Conservation (phyloP, 2,888 invertebrate genomes). For the Clepsis dumicolana region DNA sequence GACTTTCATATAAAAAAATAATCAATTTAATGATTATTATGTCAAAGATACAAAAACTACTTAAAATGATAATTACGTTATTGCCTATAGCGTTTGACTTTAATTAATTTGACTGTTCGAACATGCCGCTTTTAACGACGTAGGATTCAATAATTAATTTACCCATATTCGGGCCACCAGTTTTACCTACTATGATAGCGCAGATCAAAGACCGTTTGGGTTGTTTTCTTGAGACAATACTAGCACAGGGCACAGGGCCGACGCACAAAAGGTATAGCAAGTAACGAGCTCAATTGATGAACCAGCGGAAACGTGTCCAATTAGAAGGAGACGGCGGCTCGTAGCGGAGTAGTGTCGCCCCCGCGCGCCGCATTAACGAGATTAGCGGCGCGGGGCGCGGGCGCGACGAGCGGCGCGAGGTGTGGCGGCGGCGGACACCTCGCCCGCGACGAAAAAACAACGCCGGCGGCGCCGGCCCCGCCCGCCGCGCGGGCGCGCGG, state of each 20-base stretch:
- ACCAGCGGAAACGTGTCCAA: slow-evolving; percentile 85
- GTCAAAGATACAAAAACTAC: no score
- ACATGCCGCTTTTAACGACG: neutral
- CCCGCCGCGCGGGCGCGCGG: slow-evolving; percentile 58
- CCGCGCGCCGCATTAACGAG: slow-evolving; percentile 77
- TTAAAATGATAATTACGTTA: no score
- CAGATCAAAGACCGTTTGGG: slow-evolving; percentile 22
- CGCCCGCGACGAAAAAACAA: slow-evolving; percentile 83
- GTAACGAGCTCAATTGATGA: slow-evolving; percentile 85
- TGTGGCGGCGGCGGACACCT: slow-evolving; percentile 79
- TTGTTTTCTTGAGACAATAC: slow-evolving; percentile 36
- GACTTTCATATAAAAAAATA: neutral
- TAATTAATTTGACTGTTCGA: neutral
- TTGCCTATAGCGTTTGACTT: neutral
- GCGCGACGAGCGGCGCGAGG: slow-evolving; percentile 63
- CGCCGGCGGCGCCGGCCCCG: slow-evolving; percentile 75
- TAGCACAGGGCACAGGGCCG: slow-evolving; percentile 57
- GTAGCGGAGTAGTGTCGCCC: slow-evolving; percentile 59
- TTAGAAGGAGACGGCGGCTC: slow-evolving; percentile 82
- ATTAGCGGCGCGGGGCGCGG: slow-evolving; percentile 70
- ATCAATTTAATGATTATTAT: no score
- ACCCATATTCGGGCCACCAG: slow-evolving; percentile 11
- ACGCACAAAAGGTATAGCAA: slow-evolving; percentile 76
- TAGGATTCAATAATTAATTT: neutral
- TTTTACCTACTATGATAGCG: slow-evolving; percentile 22